A percentile compares a stretch with the other conserved stretches of the same genome.
Conservation (phyloP, 2,888 invertebrate species). For the Mythimna albipuncta region DNA sequence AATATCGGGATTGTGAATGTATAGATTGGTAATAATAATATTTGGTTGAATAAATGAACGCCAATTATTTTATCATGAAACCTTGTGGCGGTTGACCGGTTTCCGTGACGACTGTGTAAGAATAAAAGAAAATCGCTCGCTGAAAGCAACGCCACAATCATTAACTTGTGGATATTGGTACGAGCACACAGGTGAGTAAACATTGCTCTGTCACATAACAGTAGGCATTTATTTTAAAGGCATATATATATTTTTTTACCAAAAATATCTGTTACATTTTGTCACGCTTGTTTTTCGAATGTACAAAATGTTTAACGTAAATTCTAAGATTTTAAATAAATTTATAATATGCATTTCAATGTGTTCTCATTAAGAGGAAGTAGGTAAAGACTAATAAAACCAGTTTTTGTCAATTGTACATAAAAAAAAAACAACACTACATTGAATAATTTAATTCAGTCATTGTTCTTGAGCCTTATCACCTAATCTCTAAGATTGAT, state of each 20-base stretch:
- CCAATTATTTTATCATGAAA: neutral
- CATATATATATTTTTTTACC: neutral
- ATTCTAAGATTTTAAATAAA: neutral
- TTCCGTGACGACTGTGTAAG: neutral
- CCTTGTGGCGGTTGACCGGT: conserved; percentile 6
- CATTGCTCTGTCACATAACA: neutral
- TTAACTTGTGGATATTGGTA: conserved; percentile 5
- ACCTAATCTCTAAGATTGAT: neutral
- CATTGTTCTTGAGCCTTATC: conserved; percentile 7
- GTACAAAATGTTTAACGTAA: neutral
- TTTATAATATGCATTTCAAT: neutral
- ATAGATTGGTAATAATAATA: neutral
- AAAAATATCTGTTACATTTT: neutral
- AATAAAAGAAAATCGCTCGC: conserved; percentile 12
- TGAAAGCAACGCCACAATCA: neutral
- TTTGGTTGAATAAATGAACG: neutral
- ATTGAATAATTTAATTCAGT: neutral
- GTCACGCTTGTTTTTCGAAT: neutral
- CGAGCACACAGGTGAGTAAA: conserved; percentile 21
- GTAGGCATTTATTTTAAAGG: neutral
- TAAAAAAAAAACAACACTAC: neutral
- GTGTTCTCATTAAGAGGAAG: neutral
- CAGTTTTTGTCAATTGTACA: neutral
- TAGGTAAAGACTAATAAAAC: neutral
- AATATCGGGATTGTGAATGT: neutral